Conservation (phyloP, 2,888 invertebrate genomes). For the Apeira syringaria region DNA sequence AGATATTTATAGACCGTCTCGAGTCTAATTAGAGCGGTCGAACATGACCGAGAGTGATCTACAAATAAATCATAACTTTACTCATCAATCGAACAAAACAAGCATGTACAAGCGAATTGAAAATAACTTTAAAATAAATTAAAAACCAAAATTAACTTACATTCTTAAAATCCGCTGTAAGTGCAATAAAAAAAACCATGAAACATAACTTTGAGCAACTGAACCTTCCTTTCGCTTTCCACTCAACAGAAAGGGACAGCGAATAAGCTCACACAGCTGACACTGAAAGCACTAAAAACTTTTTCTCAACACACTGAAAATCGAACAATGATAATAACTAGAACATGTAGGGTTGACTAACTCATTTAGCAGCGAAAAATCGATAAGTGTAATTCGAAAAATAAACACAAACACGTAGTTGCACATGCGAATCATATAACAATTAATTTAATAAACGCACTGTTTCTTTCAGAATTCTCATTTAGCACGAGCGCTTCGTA, state of each 20-base stretch:
- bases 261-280: conserved; percentile 63
- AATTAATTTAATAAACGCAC: conserved; percentile 46
- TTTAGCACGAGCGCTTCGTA: conserved; percentile 61
- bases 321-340: conserved; percentile 46
- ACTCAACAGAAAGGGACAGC: conserved; percentile 62
- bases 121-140: conserved; percentile 17
- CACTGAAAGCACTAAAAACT: conserved; percentile 79
- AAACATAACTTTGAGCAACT: conserved; percentile 68
- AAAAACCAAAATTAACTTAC: conserved; percentile 54
- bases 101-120: conserved; percentile 26
- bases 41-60: conserved; percentile 57
- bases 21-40: conserved; percentile 65
- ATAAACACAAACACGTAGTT: conserved; percentile 39
- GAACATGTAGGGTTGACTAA: conserved; percentile 45
- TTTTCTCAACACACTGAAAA: conserved; percentile 62
- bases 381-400: conserved; percentile 39
- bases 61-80: conserved; percentile 58
- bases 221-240: conserved; percentile 73
- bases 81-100: conserved; percentile 32
- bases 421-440: conserved; percentile 41
- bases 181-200: conserved; percentile 64
- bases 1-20: conserved; percentile 67
- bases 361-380: conserved; percentile 45
- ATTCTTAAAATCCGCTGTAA: conserved; percentile 63
- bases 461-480: conserved; percentile 49